Evolutionary conservation across 2,888 invertebrate genomes (phyloP), one percentile per base, ranked within the genome.

Genomic region (Ephialtes manifestator): DNA sequence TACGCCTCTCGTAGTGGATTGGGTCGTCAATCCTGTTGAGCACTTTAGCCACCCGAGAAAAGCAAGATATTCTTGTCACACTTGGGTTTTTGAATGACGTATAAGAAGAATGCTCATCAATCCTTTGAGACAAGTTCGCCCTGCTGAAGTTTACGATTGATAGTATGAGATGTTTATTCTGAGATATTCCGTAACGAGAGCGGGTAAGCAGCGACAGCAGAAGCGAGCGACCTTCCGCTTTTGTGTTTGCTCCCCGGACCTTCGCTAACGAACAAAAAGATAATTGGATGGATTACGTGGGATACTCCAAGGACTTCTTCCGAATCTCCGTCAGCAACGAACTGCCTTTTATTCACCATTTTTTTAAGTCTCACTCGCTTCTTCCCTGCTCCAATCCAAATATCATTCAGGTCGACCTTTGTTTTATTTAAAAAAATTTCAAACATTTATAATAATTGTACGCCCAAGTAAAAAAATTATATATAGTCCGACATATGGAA

Each of bases 231-330:
- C 39, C 39, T 65, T 65, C 35, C 13, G 20, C 46, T 80, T 35
- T 80, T 70, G 24, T 63, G 28, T 80, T 48, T 18, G 46, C 74
- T 55, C 75, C 11, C 1, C 35, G 53, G 35, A 75, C 48, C 65
- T 63, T 71, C 18, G 48, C 8, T 58, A 71, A 71, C 55, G 80
- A 84, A 80, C 70, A 67, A 75, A 71, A 76, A 76, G 35, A 35
- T 71, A 71, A 76, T 84, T 80, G 39, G 24, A 39, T 58, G 39
- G 39, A 76, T 71, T 67, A 71, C 67, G 70, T 71, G 39, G 31
- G 71, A 55, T 70, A 48, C 46, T 76, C 48, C 70, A 55, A 80
- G 71, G 75, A 71, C 60, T 46, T 46, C 58, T 78, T 63, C 76
- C 46, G 65, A 74, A 76, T 76, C 55, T 76, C 58, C 3, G 76